phyloP scores from a whole-genome alignment of 2,113 vertebrate species.

The Murina feae region DNA sequence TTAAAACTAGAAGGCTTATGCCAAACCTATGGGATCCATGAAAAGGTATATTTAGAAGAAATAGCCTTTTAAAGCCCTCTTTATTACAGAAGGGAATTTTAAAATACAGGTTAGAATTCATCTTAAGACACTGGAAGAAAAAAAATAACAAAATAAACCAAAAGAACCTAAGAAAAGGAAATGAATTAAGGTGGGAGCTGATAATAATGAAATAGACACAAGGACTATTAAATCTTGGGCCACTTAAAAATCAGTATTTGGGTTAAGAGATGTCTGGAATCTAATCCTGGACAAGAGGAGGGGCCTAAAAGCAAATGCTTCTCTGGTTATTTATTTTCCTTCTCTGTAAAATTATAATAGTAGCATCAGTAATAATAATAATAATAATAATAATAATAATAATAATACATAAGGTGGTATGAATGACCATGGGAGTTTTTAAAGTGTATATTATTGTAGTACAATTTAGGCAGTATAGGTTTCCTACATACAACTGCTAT shows the following conservation, averaged over 20 bases:
- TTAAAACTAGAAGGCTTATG: not conserved
- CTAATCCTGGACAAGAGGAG: not conserved
- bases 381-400: not conserved
- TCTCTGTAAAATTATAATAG: not conserved
- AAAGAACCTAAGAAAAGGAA: not conserved
- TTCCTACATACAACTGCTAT: not conserved
- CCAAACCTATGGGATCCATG: not conserved
- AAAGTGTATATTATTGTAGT: not conserved
- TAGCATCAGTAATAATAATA: not conserved
- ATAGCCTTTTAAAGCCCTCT: not conserved
- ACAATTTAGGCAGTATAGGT: not conserved
- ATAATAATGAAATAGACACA: not conserved
- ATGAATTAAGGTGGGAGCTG: not conserved
- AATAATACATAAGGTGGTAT: not conserved
- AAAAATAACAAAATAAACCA: not conserved
- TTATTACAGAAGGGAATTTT: not conserved
- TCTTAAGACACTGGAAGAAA: not conserved
- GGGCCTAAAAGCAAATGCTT: not conserved
- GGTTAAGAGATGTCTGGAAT: not conserved
- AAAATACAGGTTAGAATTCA: constrained; percentile 1
- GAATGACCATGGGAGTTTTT: not conserved
- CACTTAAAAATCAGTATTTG: not conserved
- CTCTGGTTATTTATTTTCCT: not conserved
- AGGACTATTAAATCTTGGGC: not conserved
- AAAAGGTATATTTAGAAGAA: constrained; percentile 6